Percentiles rank a stretch among this genome's conserved stretches.
Evolutionary conservation across 2,888 invertebrate genomes (phyloP).

Genomic region (Pycnomerus fuliginosus): DNA sequence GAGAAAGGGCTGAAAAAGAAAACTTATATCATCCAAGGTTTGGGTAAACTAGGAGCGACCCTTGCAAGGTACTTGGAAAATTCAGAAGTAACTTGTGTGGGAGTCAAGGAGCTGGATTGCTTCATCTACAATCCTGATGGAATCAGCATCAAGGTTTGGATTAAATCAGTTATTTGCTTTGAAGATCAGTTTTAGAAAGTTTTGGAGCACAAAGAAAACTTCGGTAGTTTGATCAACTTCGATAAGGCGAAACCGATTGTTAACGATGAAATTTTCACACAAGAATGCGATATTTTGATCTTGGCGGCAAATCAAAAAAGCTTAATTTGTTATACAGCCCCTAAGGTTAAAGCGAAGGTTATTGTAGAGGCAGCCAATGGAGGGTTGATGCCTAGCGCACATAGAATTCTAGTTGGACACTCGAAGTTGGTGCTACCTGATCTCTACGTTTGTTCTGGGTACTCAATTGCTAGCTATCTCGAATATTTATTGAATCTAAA

Average conservation of each 20-base stretch:
- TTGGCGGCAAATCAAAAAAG: slow-evolving; percentile 44
- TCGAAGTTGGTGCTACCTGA: slow-evolving; percentile 47
- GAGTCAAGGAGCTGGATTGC: slow-evolving; percentile 44
- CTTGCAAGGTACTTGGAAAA: slow-evolving; percentile 36
- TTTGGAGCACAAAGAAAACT: slow-evolving; percentile 33
- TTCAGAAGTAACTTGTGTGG: slow-evolving; percentile 46
- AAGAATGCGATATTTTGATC: slow-evolving; percentile 46
- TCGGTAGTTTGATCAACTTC: slow-evolving; percentile 37
- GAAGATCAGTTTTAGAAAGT: slow-evolving; percentile 36
- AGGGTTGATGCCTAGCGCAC: slow-evolving; percentile 45
- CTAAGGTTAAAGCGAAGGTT: slow-evolving; percentile 45
- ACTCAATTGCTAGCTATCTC: slow-evolving; percentile 43
- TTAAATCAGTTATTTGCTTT: background rate
- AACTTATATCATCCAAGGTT: slow-evolving; percentile 48
- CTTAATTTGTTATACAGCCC: slow-evolving; percentile 42
- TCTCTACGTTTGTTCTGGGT: slow-evolving; percentile 44
- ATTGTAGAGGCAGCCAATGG: slow-evolving; percentile 47
- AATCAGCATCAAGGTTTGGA: slow-evolving; percentile 38
- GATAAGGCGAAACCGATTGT: slow-evolving; percentile 32
- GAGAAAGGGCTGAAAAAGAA: slow-evolving; percentile 37
- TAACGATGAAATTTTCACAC: slow-evolving; percentile 37
- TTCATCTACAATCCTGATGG: slow-evolving; percentile 43
- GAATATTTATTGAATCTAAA: slow-evolving; percentile 42
- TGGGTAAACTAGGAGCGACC: slow-evolving; percentile 44
- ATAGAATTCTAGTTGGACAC: slow-evolving; percentile 41